Base-by-base conservation (phyloP, 2,797 vertebrate genomes). In the Selene dorsalis region DNA sequence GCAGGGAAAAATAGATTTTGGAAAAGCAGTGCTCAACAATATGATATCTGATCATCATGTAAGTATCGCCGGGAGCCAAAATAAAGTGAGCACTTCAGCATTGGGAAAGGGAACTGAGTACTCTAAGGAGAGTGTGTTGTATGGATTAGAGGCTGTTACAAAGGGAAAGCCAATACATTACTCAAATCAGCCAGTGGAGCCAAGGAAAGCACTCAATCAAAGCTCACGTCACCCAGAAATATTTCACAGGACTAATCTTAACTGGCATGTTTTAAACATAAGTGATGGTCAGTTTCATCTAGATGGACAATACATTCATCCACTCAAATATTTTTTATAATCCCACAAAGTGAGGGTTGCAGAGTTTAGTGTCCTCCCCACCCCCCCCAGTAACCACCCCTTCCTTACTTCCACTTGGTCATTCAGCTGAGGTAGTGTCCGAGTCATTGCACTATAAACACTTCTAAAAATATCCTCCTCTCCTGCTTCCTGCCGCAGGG, bases 381-480 rank as follows among this genome's bases (percentile, higher is more conserved):
- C 55, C 32, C 32, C 32, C 32, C 32, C 32, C 6, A 35, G 32
- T 35, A 35, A 35, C 45, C 30, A 8, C 59, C 41, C 43, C 61
- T 62, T 52, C 53, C 67, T 65, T 0, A 68, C 69, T 69, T 74
- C 84, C 62, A 59, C 75, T 91, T 85, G 89, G 82, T 78, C 87
- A 88, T 91, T 92, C 84, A 86, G 83, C 80, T 74, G 75, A 87
- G 84, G 86, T 84, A 65, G 75, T 69, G 87, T 89, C 84, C 85
- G 50, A 88, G 69, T 81, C 82, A 20, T 20, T 18, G 87, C 84
- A 76, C 80, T 70, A 93, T 92, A 93, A 94, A 93, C 92, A 92
- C 75, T 81, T 92, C 93, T 92, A 93, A 93, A 94, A 95, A 95
- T 95, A 95, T 80, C 86, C 83, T 59, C 66, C 55, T 75, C 78